Evolutionary conservation across 2,888 invertebrate species (phyloP), one percentile per base, ranked within the genome.

Genomic region (Branchellion lobata): DNA sequence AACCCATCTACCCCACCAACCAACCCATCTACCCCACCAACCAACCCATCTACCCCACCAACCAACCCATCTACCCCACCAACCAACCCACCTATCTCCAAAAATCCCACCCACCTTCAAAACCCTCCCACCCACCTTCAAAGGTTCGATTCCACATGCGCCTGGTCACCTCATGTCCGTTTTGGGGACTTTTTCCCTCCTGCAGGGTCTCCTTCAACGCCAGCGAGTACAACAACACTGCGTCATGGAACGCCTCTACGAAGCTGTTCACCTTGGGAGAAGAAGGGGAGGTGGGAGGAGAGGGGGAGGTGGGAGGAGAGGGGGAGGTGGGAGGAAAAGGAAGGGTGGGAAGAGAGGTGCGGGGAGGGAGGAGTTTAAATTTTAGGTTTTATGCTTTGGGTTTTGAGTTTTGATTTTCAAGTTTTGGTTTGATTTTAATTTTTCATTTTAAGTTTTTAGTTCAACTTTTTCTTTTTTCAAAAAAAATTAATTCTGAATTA

Each of bases 191-290:
- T 27, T 85, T 82, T 84, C 86, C 89, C 1, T 86, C 88, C 29
- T 84, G 86, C 65, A 96, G 89, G 33, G 94, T 94, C 83, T 95
- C 93, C 86, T 95, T 96, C 8, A 98, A 89, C 0, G 96, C 96
- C 80, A 93, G 90, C 0, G 95, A 94, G 87, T 96, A 98, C 53
- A 99, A 91, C 0, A 97, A 90, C 18, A 98, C 94, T 0, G 96
- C 96, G 85, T 99, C 97, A 88, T 96, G 96, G 88, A 98, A 95
- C 0, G 96, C 95, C 0, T 94, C 94, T 77, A 95, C 95, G 88
- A 94, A 95, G 53, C 94, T 93, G 81, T 95, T 95, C 61, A 96
- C 93, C 81, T 82, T 47, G n/a, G n/a, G n/a, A n/a, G n/a, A n/a
- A n/a, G n/a, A n/a, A n/a, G 57, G 31, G 40, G 11, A 77, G 34